Percentiles rank a stretch among this genome's conserved stretches.
Evolutionary conservation across 1,140 invertebrate species (phyloP).

Genomic region (Diabrotica undecimpunctata): DNA sequence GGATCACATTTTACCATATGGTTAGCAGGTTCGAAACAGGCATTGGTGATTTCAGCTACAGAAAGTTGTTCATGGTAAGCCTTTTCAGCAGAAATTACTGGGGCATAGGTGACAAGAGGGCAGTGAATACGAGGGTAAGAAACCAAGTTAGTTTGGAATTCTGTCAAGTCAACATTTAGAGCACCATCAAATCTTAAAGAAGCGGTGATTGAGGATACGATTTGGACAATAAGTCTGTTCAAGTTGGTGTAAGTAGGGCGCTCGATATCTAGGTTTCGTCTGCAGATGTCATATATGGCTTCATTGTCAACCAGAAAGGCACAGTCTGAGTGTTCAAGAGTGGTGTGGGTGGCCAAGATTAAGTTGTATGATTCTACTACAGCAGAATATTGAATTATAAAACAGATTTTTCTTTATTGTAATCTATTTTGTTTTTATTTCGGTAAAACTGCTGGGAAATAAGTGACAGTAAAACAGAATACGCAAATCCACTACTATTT

Average conservation of each 20-base stretch:
- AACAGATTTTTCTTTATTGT: too few species aligned
- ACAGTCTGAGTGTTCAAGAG: slow-evolving; percentile 75
- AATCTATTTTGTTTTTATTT: too few species aligned
- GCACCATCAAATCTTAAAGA: slow-evolving; percentile 84
- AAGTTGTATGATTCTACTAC: slow-evolving; percentile 85
- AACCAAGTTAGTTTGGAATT: slow-evolving; percentile 86
- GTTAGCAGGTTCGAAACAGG: slow-evolving; percentile 77
- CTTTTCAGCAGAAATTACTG: slow-evolving; percentile 76
- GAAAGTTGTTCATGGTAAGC: slow-evolving; percentile 77
- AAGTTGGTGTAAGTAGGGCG: slow-evolving; percentile 76
- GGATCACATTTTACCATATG: slow-evolving; percentile 87
- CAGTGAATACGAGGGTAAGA: slow-evolving; percentile 80
- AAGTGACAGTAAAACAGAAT: too few species aligned
- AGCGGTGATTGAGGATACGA: slow-evolving; percentile 81
- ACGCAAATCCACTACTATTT: too few species aligned
- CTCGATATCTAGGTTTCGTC: slow-evolving; percentile 82
- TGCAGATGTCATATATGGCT: slow-evolving; percentile 87
- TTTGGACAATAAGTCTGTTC: slow-evolving; percentile 79
- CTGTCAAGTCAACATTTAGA: slow-evolving; percentile 83
- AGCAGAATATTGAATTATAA: too few species aligned
- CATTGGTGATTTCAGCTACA: slow-evolving; percentile 76
- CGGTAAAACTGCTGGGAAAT: too few species aligned
- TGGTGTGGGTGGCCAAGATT: slow-evolving; percentile 75
- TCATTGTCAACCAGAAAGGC: slow-evolving; percentile 89
- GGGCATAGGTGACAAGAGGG: slow-evolving; percentile 73